Conservation (phyloP, 2,797 vertebrate species). For the Notamacropus eugenii region DNA sequence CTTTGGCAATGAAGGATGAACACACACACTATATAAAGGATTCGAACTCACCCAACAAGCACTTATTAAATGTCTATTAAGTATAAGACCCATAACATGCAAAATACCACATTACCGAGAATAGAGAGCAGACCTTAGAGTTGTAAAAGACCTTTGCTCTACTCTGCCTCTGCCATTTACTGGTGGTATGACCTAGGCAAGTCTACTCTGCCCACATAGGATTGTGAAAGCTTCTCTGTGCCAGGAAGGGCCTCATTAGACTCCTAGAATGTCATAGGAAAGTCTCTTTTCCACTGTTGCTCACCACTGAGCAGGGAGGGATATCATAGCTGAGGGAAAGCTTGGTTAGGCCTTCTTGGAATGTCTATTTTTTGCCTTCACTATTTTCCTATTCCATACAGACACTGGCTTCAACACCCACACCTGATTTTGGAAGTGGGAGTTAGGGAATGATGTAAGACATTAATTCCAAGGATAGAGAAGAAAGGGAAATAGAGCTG, state of each 20-base stretch:
- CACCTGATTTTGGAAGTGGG: not conserved
- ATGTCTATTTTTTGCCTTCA: not conserved
- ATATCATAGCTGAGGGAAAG: not conserved
- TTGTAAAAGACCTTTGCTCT: not conserved
- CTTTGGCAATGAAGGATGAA: no score
- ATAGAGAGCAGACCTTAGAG: not conserved
- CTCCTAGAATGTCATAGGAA: no score
- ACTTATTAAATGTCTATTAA: not conserved
- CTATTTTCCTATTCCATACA: not conserved
- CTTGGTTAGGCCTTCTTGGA: not conserved
- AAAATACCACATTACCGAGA: not conserved
- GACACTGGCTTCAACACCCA: not conserved
- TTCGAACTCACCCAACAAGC: not conserved
- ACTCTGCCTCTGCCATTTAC: not conserved
- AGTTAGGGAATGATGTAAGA: slow-evolving; percentile 13
- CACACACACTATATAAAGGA: no score
- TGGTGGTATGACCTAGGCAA: not conserved
- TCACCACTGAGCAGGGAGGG: not conserved
- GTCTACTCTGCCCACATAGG: not conserved
- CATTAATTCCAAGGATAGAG: not conserved
- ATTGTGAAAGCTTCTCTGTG: no score
- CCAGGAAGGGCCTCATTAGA: no score
- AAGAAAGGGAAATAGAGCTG: slow-evolving; percentile 33
- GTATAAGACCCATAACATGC: not conserved
- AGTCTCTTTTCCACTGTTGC: no score